Evolutionary conservation across 2,113 vertebrate genomes (phyloP).

Genomic region (Pan troglodytes): NHGRI_mPanTro3-v2.1_pri NC_072401.2:172312501-172313000

Average conservation of each 20-base stretch:
- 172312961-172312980: neutral
- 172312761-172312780: neutral
- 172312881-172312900: neutral
- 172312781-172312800: neutral
- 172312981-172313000: neutral
- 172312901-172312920: neutral
- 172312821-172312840: neutral
- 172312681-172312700: neutral
- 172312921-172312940: neutral
- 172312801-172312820: neutral
- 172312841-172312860: neutral
- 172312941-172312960: neutral
- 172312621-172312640: neutral
- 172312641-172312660: neutral
- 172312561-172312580: neutral
- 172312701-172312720: neutral
- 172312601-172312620: neutral
- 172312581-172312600: neutral
- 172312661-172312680: neutral
- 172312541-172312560: neutral
- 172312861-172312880: neutral
- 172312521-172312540: neutral
- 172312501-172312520: neutral
- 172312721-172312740: neutral
- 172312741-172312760: neutral